Conservation (phyloP, 2,797 vertebrate genomes). For the Limosa lapponica region DNA sequence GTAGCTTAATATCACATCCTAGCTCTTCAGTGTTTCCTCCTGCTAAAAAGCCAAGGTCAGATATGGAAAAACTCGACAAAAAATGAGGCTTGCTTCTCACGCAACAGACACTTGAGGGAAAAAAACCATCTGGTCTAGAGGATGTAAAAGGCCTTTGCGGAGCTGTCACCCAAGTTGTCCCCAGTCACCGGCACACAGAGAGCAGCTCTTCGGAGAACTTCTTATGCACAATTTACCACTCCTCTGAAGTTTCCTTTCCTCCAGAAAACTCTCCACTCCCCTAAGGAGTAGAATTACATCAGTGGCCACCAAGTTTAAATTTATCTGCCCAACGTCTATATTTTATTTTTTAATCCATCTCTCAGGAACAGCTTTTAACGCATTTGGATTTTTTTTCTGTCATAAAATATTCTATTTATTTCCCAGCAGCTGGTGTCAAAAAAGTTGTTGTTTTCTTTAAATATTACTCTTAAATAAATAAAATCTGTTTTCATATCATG, state of each 20-base stretch:
- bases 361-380: conserved; percentile 77
- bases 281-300: conserved; percentile 5
- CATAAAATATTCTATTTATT: conserved; percentile 86
- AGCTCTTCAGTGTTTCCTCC: background rate
- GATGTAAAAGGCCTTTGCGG: background rate
- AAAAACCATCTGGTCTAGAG: conserved; percentile 10
- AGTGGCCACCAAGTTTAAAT: conserved; percentile 71
- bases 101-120: background rate
- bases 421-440: conserved; percentile 84
- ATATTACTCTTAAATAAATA: conserved; percentile 87
- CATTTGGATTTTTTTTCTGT: conserved; percentile 75
- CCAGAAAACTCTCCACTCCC: background rate
- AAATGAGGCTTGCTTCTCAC: background rate
- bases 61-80: background rate
- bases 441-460: conserved; percentile 84
- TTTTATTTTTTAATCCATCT: conserved; percentile 69
- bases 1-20: background rate
- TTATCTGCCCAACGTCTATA: conserved; percentile 54
- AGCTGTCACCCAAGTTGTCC: background rate
- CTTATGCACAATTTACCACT: background rate
- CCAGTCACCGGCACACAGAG: background rate
- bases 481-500: conserved; percentile 84
- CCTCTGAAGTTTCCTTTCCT: background rate
- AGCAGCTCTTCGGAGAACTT: background rate
- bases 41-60: background rate